phyloP scores from a whole-genome alignment of 2,797 vertebrate genomes.

The Gymnocypris eckloni region DNA sequence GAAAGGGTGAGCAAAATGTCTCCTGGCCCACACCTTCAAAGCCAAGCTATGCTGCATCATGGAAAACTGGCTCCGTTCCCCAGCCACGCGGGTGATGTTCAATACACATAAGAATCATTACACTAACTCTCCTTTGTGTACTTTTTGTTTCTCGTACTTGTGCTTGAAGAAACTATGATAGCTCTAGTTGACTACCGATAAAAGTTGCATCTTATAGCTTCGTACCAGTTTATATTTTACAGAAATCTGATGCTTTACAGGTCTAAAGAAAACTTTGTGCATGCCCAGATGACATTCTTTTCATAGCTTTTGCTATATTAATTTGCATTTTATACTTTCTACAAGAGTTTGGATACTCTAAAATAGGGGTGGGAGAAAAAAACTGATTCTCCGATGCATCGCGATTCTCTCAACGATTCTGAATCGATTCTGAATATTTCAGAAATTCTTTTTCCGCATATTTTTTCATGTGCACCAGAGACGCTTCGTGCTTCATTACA shows the following conservation, averaged over 20 bases:
- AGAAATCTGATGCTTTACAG: neutral
- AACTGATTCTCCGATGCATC: no score
- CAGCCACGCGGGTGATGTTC: constrained; percentile 70
- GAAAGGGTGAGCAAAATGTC: constrained; percentile 52
- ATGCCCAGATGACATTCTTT: neutral
- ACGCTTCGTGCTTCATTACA: no score
- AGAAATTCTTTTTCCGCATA: no score
- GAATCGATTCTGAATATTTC: no score
- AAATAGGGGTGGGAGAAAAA: no score
- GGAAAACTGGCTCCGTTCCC: constrained; percentile 87
- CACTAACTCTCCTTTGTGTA: constrained; percentile 51
- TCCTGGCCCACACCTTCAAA: constrained; percentile 74
- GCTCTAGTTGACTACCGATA: constrained; percentile 40
- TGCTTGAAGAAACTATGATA: constrained; percentile 35
- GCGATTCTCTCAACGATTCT: no score
- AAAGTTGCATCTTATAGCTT: constrained; percentile 18
- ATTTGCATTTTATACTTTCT: neutral
- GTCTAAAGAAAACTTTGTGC: neutral
- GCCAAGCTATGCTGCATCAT: constrained; percentile 85
- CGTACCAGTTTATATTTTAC: constrained; percentile 4
- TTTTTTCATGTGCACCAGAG: no score
- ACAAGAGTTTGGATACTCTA: neutral
- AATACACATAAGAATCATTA: constrained; percentile 75
- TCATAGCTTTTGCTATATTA: neutral
- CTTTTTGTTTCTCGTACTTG: constrained; percentile 31